phyloP scores from a whole-genome alignment of 2,113 vertebrate genomes.

The Chaetodon trifascialis region DNA sequence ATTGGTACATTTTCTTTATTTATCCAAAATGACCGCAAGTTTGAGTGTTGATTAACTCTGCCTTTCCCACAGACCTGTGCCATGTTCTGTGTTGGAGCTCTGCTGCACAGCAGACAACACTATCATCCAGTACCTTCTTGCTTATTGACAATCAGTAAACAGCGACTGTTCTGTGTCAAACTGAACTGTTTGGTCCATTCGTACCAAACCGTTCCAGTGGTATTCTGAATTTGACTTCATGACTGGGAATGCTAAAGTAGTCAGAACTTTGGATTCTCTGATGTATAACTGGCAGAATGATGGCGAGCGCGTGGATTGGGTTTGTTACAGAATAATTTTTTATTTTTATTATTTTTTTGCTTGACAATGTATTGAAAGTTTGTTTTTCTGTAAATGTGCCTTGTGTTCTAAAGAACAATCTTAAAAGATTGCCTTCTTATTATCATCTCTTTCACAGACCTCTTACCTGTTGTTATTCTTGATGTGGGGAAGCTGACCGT shows the following conservation, averaged over 20 bases:
- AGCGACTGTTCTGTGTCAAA: slow-evolving; percentile 23
- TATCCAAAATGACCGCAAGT: slow-evolving; percentile 64
- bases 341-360: slow-evolving; percentile 48
- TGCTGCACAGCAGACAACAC: slow-evolving; percentile 26
- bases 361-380: slow-evolving; percentile 56
- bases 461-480: slow-evolving; percentile 22
- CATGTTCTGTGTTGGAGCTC: slow-evolving; percentile 31
- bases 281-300: slow-evolving; percentile 21
- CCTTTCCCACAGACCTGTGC: slow-evolving; percentile 36
- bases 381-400: slow-evolving; percentile 57
- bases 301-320: slow-evolving; percentile 25
- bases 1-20: slow-evolving; percentile 68
- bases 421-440: slow-evolving; percentile 22
- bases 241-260: slow-evolving; percentile 7
- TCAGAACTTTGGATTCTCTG: slow-evolving; percentile 29
- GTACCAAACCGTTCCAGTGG: slow-evolving; percentile 51
- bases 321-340: slow-evolving; percentile 35
- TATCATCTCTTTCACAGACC: slow-evolving; percentile 9
- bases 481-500: slow-evolving; percentile 16
- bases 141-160: slow-evolving; percentile 79
- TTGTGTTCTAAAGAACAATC: slow-evolving; percentile 58
- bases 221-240: slow-evolving; percentile 46
- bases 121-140: slow-evolving; percentile 42
- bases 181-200: slow-evolving; percentile 40
- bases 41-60: slow-evolving; percentile 31